phyloP scores from a whole-genome alignment of 37 sponge, comb jelly and placozoan genomes.

The Mnemiopsis leidyi region DNA sequence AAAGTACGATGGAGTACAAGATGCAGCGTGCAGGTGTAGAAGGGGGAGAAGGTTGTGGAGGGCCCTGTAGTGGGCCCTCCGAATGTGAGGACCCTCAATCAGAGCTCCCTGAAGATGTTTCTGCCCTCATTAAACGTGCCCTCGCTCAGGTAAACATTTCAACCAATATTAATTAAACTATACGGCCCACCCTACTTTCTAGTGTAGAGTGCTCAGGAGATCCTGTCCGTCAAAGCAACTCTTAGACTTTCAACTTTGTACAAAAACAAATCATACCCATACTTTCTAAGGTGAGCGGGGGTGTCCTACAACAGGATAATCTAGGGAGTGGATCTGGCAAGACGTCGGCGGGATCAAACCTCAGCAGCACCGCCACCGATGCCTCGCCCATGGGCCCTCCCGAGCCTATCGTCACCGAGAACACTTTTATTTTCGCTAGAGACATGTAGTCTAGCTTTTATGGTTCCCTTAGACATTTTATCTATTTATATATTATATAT shows the following conservation, averaged over 20 bases:
- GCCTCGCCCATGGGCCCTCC: slow-evolving; percentile 40
- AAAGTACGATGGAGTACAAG: background rate
- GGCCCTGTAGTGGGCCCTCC: background rate
- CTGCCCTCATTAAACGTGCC: slow-evolving; percentile 48
- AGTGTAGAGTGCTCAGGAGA: too few relatives aligned
- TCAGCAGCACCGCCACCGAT: background rate
- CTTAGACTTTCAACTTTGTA: too few relatives aligned
- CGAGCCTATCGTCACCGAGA: slow-evolving; percentile 54
- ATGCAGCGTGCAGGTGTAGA: background rate
- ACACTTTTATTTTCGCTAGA: slow-evolving; percentile 56
- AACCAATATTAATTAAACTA: too few relatives aligned
- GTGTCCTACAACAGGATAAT: background rate
- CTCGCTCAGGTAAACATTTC: slow-evolving; percentile 59
- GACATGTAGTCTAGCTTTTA: background rate
- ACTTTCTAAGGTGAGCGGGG: too few relatives aligned
- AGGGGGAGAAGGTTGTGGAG: background rate
- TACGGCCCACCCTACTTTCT: too few relatives aligned
- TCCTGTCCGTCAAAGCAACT: too few relatives aligned
- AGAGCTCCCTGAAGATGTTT: slow-evolving; percentile 29
- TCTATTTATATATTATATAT: too few relatives aligned
- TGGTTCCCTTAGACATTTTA: too few relatives aligned
- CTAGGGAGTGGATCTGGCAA: background rate
- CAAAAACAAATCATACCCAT: too few relatives aligned
- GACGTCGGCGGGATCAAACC: background rate
- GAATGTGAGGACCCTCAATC: background rate